Base-by-base conservation (phyloP, 2,113 vertebrate species). In the Muntiacus reevesi region DNA sequence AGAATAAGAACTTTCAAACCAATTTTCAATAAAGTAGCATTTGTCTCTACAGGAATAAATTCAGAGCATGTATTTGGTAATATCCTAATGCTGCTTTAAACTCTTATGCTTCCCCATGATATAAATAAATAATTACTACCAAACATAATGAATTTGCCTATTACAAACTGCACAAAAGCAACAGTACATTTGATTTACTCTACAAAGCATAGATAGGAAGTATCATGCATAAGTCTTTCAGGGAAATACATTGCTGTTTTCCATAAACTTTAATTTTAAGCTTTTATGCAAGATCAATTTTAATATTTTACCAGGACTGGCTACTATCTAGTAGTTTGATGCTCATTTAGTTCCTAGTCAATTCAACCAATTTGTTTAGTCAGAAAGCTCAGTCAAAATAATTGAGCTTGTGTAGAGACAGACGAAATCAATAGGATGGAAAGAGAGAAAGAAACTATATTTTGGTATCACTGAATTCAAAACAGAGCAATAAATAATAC, bases 401-500 rank as follows among this genome's bases (percentile, higher is more conserved):
- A 78, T 28, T 87, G 27, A 7, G 15, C 60, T 87, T 97, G 30
- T 78, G 59, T 10, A 94, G 10, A 95, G 59, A 90, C 4, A 85
- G 30, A 36, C 23, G 79, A 76, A 96, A 93, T 95, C 33, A 88
- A 91, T 86, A 94, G 16, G 9, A 54, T 62, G 30, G 28, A 86
- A 50, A 33, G 15, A 57, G 19, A 50, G 16, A 71, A 36, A 87
- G 21, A 81, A n/a, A 86, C 13, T 62, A 25, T 17, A 57, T 57
- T 95, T 87, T 89, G 13, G 19, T 83, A 89, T 45, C 45, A 59
- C 5, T 67, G 23, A 97, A 96, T 96, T 94, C 74, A 97, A 59
- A 95, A 89, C 27, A 83, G 11, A 71, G 36, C 54, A 81, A 95
- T 94, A 97, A 97, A 97, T 93, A 94, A 94, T 94, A 71, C 14